These are phyloP conservation scores for Euzophera pinguis DNA, from an alignment of 2,888 invertebrate species.

Conservation along the genomic window DNA sequence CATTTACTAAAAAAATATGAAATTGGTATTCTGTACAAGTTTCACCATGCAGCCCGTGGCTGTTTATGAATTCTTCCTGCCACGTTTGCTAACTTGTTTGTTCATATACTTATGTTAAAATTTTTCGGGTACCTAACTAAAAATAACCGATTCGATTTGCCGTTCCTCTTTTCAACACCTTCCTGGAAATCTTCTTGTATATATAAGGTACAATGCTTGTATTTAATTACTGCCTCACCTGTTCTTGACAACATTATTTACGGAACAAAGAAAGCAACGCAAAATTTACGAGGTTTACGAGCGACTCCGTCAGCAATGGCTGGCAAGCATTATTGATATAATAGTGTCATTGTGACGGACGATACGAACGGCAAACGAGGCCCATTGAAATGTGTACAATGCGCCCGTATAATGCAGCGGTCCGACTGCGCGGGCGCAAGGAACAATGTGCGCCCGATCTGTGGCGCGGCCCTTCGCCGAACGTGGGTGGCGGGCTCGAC, in stretches of 20 bases:
- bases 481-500: conserved; percentile 65
- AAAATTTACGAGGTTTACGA: conserved; percentile 66
- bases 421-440: conserved; percentile 56
- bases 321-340: conserved; percentile 68
- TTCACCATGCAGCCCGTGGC: too few species aligned
- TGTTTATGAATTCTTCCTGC: too few species aligned
- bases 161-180: too few species aligned
- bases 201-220: neutral
- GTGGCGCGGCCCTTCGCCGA: conserved; percentile 54
- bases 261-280: conserved; percentile 48
- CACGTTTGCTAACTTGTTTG: too few species aligned
- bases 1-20: too few species aligned
- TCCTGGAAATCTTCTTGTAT: neutral
- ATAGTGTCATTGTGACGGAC: conserved; percentile 72
- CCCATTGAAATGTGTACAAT: conserved; percentile 75
- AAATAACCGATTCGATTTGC: too few species aligned
- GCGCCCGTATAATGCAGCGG: conserved; percentile 71
- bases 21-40: too few species aligned
- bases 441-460: conserved; percentile 61
- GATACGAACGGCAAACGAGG: conserved; percentile 68
- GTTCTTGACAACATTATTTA: conserved; percentile 35
- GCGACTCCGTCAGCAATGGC: conserved; percentile 56
- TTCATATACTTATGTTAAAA: too few species aligned
- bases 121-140: too few species aligned
- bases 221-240: conserved; percentile 26